These are phyloP conservation scores for Varecia variegata DNA, from an alignment of 2,797 vertebrate genomes.

Conservation along the genomic window DNA sequence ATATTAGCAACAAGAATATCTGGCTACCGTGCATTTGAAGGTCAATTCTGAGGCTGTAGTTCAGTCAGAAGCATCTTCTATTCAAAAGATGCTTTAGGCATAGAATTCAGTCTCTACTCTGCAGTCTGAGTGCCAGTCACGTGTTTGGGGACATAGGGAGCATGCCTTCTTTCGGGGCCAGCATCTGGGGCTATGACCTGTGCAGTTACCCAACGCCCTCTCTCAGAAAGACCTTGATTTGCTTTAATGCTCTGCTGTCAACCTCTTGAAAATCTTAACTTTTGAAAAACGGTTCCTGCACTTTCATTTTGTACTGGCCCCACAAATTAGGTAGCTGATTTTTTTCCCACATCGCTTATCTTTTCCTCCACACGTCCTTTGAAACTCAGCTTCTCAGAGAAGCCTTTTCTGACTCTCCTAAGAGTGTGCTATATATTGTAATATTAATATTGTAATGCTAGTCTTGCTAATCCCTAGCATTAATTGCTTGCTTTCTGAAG, in stretches of 20 bases:
- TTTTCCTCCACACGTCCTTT: background rate
- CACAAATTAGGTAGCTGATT: background rate
- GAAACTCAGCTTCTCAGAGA: background rate
- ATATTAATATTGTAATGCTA: background rate
- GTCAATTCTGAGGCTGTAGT: background rate
- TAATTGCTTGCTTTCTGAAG: background rate
- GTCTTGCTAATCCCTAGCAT: background rate
- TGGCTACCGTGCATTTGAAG: background rate
- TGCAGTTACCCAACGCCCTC: rapidly evolving
- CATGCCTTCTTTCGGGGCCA: background rate
- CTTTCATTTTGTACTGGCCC: background rate
- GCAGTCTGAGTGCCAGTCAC: background rate
- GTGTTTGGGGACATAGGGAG: background rate
- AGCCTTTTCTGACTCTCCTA: background rate
- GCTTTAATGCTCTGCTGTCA: background rate
- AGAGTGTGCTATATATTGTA: background rate
- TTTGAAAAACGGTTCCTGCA: background rate
- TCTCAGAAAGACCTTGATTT: background rate
- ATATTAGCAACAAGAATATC: background rate
- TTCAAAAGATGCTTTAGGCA: background rate
- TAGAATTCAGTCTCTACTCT: background rate
- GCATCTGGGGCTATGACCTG: background rate
- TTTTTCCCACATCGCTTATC: background rate
- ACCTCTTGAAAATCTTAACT: background rate
- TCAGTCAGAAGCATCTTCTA: background rate